phyloP scores from a whole-genome alignment of 2,888 invertebrate genomes.

The Lobophora halterata region DNA sequence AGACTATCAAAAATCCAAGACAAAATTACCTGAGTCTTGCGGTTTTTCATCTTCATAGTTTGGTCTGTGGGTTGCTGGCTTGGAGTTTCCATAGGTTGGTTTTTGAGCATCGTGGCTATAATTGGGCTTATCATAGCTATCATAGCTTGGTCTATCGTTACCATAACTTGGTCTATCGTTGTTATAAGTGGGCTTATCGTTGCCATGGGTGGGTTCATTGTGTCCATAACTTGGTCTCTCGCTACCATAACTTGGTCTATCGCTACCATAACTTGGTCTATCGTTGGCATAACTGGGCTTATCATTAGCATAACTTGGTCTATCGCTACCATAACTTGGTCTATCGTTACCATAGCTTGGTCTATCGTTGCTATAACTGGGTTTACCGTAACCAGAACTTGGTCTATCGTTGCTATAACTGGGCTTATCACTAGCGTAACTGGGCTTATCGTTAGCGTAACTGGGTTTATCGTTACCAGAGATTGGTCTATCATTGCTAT shows the following conservation, averaged over 20 bases:
- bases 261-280: background rate
- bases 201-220: constrained; percentile 5
- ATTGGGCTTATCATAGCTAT: constrained; percentile 3
- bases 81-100: constrained; percentile 13
- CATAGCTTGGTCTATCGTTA: constrained; percentile 6
- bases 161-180: constrained; percentile 3
- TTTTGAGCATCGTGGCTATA: constrained; percentile 6
- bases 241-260: background rate
- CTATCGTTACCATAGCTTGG: constrained; percentile 4
- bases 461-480: constrained; percentile 4
- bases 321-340: constrained; percentile 13
- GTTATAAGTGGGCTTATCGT: constrained; percentile 1
- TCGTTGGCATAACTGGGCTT: background rate
- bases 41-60: constrained; percentile 21
- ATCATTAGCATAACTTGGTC: background rate
- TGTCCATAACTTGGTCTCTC: constrained; percentile 8
- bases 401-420: constrained; percentile 4
- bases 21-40: constrained; percentile 15
- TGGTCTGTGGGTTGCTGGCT: constrained; percentile 5
- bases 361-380: constrained; percentile 13
- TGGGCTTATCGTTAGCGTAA: constrained; percentile 4
- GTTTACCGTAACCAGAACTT: constrained; percentile 13
- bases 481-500: constrained; percentile 4
- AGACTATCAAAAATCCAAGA: background rate
- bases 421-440: constrained; percentile 8